Evolutionary conservation across 64 coral and sea anemone species (phyloP).

Genomic region (Dendronephthya gigantea): DNA sequence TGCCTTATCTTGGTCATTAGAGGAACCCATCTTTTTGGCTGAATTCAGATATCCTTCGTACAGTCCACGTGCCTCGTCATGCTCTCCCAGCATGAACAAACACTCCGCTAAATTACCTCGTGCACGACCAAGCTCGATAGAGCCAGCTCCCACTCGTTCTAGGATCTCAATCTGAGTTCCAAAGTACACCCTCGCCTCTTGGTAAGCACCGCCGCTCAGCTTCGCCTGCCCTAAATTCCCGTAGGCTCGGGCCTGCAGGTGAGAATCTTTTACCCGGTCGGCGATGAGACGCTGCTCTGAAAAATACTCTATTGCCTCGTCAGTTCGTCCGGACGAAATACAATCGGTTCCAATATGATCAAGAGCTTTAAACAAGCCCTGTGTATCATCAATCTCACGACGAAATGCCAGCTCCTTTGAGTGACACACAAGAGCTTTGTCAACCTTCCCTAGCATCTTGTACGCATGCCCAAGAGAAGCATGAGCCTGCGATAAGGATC

Average conservation of each 20-base stretch:
- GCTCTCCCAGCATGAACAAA: conserved; percentile 53
- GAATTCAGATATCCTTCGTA: conserved; percentile 70
- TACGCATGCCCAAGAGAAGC: conserved; percentile 63
- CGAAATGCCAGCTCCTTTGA: neutral
- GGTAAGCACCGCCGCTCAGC: conserved; percentile 50
- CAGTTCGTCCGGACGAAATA: conserved; percentile 3
- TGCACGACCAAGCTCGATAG: conserved; percentile 62
- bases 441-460: conserved; percentile 46
- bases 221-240: conserved; percentile 72
- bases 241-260: conserved; percentile 45
- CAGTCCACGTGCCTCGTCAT: conserved; percentile 56
- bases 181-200: conserved; percentile 64
- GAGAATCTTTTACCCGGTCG: conserved; percentile 51
- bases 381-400: neutral
- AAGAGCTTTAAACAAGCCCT: neutral
- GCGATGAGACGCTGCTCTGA: conserved; percentile 60
- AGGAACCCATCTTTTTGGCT: conserved; percentile 54
- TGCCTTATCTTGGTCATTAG: conserved; percentile 89
- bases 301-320: conserved; percentile 62
- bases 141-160: conserved; percentile 40
- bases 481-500: conserved; percentile 54
- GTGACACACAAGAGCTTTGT: conserved; percentile 40
- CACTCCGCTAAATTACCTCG: conserved; percentile 85
- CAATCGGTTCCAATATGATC: conserved; percentile 6
- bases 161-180: conserved; percentile 60